These are phyloP conservation scores for Clivina fossor DNA, from an alignment of 2,888 invertebrate genomes.

Conservation along the genomic window DNA sequence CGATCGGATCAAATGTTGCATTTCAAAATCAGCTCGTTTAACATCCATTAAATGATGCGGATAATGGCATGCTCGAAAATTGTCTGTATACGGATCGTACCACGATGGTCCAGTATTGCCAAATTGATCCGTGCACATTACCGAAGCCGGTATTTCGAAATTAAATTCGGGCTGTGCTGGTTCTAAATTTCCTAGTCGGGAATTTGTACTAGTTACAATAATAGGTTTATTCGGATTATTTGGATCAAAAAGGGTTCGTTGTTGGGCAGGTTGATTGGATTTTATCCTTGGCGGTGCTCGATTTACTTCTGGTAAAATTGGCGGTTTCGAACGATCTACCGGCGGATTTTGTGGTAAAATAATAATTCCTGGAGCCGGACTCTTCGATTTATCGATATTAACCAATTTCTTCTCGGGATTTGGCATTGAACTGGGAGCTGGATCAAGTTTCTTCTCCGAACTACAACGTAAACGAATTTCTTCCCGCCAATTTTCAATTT, in stretches of 20 bases:
- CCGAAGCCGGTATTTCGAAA: slow-evolving; percentile 40
- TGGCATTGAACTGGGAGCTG: neutral
- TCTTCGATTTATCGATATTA: slow-evolving; percentile 32
- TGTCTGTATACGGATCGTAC: slow-evolving; percentile 62
- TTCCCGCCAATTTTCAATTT: slow-evolving; percentile 51
- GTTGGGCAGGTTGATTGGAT: slow-evolving; percentile 40
- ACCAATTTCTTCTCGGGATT: slow-evolving; percentile 7
- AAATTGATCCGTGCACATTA: slow-evolving; percentile 55
- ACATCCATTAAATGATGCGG: slow-evolving; percentile 64
- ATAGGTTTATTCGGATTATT: slow-evolving; percentile 73
- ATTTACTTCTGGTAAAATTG: slow-evolving; percentile 36
- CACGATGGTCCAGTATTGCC: slow-evolving; percentile 57
- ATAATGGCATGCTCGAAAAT: slow-evolving; percentile 63
- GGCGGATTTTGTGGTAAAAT: slow-evolving; percentile 14
- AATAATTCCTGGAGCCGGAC: slow-evolving; percentile 37
- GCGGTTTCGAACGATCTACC: slow-evolving; percentile 34
- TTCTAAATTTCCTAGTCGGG: slow-evolving; percentile 46
- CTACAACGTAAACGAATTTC: slow-evolving; percentile 46
- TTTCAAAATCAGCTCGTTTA: slow-evolving; percentile 67
- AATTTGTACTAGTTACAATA: slow-evolving; percentile 61
- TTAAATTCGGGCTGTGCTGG: slow-evolving; percentile 45
- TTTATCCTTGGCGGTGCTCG: slow-evolving; percentile 31
- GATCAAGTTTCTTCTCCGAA: slow-evolving; percentile 17
- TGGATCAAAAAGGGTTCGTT: slow-evolving; percentile 62
- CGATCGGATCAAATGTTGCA: slow-evolving; percentile 64